These are phyloP conservation scores for Solenopsis invicta DNA, from an alignment of 1,140 invertebrate genomes.

Conservation along the genomic window DNA sequence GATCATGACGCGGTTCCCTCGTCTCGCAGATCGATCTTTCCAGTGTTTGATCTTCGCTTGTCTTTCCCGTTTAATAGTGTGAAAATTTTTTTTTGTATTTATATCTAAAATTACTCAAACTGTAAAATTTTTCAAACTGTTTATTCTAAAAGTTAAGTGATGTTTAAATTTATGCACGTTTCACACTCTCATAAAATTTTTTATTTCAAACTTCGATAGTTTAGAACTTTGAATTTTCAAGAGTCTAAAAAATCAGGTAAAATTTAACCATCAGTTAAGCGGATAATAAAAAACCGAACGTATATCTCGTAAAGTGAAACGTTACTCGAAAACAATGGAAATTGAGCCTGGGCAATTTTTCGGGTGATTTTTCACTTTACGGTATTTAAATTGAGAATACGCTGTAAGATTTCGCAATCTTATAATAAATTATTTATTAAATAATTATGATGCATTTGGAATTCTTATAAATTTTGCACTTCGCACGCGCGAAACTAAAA, in stretches of 20 bases:
- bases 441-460: not conserved
- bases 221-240: not conserved
- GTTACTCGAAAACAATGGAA: too few species aligned
- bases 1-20: not conserved
- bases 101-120: not conserved
- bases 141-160: not conserved
- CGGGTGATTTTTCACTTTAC: too few species aligned
- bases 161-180: not conserved
- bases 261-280: too few species aligned
- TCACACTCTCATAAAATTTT: not conserved
- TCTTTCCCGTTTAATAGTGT: not conserved
- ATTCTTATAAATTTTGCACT: not conserved
- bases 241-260: not conserved
- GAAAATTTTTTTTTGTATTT: not conserved
- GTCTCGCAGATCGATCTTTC: slow-evolving; percentile 19
- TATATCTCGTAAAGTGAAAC: too few species aligned
- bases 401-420: not conserved
- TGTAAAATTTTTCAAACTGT: not conserved
- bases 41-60: not conserved
- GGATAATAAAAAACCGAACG: too few species aligned
- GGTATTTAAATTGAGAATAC: too few species aligned
- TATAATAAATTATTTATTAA: not conserved
- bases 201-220: not conserved
- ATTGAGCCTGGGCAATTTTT: too few species aligned
- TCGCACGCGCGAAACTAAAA: not conserved